Percentiles rank a stretch among this genome's conserved stretches.
phyloP scores from a whole-genome alignment of 2,888 invertebrate species.

The Augiades crinisus region DNA sequence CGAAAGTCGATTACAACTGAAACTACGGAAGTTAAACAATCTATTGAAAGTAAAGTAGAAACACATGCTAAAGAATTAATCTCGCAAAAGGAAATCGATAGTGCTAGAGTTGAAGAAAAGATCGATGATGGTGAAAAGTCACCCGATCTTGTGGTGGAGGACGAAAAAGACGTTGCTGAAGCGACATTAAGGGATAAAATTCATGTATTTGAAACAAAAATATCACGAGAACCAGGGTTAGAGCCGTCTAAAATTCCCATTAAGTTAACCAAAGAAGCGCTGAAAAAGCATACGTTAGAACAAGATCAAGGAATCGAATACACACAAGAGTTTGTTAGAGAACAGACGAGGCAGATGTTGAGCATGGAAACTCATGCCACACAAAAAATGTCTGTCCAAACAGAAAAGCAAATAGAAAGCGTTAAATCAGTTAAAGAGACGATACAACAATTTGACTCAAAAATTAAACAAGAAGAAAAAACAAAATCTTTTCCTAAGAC shows the following conservation, averaged over 20 bases:
- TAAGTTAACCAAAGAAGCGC: constrained; percentile 75
- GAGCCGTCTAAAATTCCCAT: constrained; percentile 66
- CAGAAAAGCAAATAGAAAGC: constrained; percentile 53
- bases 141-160: constrained; percentile 66
- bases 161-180: constrained; percentile 76
- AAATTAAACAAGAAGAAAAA: constrained; percentile 63
- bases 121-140: constrained; percentile 69
- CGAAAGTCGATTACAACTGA: constrained; percentile 72
- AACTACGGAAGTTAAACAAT: constrained; percentile 58
- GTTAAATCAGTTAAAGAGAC: constrained; percentile 74
- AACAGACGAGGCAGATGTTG: constrained; percentile 71
- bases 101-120: constrained; percentile 80
- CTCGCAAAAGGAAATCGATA: constrained; percentile 72
- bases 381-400: constrained; percentile 53
- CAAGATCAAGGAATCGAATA: constrained; percentile 75
- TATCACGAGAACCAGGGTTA: constrained; percentile 61
- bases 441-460: constrained; percentile 70
- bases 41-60: constrained; percentile 53
- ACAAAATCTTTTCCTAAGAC: constrained; percentile 61
- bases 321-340: constrained; percentile 76
- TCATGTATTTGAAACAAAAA: constrained; percentile 73
- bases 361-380: constrained; percentile 47
- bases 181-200: constrained; percentile 69
- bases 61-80: constrained; percentile 59
- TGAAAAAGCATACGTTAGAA: constrained; percentile 73